Evolutionary conservation across 2,888 invertebrate species (phyloP).

Genomic region (Acleris holmiana): DNA sequence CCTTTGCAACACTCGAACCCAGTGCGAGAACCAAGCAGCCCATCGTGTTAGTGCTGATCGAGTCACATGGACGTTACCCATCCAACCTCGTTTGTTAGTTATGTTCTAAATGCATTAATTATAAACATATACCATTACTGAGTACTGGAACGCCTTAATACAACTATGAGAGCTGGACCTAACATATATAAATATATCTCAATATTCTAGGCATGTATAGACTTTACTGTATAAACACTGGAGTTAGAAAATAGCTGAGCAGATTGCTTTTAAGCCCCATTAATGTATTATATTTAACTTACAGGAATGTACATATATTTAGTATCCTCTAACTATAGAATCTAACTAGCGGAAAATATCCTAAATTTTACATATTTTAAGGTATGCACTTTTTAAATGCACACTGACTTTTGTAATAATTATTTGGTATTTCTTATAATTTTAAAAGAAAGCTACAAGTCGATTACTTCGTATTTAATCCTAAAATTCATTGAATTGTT

Average conservation of each 20-base stretch:
- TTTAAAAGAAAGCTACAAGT: constrained; percentile 30
- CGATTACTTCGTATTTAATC: constrained; percentile 26
- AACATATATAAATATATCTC: constrained; percentile 27
- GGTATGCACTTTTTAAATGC: constrained; percentile 72
- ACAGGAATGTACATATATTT: constrained; percentile 63
- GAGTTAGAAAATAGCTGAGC: constrained; percentile 43
- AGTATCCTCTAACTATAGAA: constrained; percentile 48
- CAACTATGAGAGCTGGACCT: constrained; percentile 31
- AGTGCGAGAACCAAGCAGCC: constrained; percentile 53
- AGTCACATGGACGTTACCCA: constrained; percentile 26
- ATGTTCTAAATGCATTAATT: constrained; percentile 24
- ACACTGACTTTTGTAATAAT: constrained; percentile 58
- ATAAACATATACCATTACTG: constrained; percentile 32
- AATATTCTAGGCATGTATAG: constrained; percentile 27
- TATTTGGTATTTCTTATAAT: constrained; percentile 36
- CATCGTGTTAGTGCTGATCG: constrained; percentile 49
- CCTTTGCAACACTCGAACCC: constrained; percentile 36
- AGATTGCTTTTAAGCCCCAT: constrained; percentile 47
- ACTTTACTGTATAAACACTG: constrained; percentile 41
- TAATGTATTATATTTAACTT: constrained; percentile 41
- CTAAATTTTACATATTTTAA: constrained; percentile 51
- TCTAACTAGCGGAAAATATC: constrained; percentile 63
- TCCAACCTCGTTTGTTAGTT: constrained; percentile 30
- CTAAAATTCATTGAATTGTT: constrained; percentile 31
- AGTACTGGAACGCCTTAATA: constrained; percentile 29